A percentile compares a stretch with the other conserved stretches of the same genome.
These are phyloP conservation scores for Thamnophis elegans DNA, from an alignment of 2,797 vertebrate genomes.

Conservation along the genomic window DNA sequence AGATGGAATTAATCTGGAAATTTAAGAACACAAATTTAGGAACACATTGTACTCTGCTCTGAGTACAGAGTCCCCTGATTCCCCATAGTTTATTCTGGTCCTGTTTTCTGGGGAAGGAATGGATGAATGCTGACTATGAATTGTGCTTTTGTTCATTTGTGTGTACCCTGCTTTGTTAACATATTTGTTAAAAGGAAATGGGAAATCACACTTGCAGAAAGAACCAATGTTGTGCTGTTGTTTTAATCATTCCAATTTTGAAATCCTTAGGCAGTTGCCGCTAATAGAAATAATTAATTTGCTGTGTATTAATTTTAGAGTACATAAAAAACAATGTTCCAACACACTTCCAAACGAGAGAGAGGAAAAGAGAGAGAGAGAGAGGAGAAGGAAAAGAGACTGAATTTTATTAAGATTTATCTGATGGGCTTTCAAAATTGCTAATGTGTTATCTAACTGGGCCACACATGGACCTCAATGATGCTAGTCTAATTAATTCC, in stretches of 20 bases:
- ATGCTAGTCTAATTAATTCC: conserved; percentile 14
- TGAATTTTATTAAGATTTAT: conserved; percentile 20
- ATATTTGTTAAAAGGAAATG: background rate
- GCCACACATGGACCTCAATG: background rate
- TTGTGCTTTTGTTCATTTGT: background rate
- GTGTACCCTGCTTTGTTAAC: background rate
- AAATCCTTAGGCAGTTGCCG: background rate
- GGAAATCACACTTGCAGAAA: background rate
- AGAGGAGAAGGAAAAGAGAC: background rate
- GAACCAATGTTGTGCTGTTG: background rate
- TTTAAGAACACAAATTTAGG: background rate
- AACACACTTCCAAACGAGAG: background rate
- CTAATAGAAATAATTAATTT: conserved; percentile 12
- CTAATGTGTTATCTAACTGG: conserved; percentile 8
- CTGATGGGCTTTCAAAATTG: conserved; percentile 3
- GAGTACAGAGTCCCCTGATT: background rate
- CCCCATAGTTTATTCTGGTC: background rate
- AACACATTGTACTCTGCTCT: background rate
- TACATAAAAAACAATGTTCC: background rate
- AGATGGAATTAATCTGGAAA: background rate
- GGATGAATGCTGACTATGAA: background rate
- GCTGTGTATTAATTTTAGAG: background rate
- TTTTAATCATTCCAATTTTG: background rate
- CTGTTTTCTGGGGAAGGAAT: background rate
- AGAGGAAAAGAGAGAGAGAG: background rate